These are phyloP conservation scores for Okamejei kenojei DNA, from an alignment of 2,797 vertebrate species.

Conservation along the genomic window DNA sequence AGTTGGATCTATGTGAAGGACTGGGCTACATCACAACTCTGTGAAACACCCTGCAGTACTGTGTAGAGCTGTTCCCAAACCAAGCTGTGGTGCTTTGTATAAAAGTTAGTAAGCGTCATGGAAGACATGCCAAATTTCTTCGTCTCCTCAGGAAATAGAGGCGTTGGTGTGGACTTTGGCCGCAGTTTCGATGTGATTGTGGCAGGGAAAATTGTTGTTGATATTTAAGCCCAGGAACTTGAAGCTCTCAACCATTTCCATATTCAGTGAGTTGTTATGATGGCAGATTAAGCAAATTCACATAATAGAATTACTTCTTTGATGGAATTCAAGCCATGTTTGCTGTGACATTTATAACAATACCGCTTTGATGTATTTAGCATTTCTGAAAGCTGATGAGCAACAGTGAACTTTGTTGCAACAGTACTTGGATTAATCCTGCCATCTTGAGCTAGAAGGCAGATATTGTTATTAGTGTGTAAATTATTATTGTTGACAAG, in stretches of 20 bases:
- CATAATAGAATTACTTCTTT: background rate
- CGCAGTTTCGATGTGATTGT: no score
- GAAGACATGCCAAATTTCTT: no score
- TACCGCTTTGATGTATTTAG: background rate
- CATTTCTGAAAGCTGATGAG: background rate
- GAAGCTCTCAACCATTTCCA: background rate
- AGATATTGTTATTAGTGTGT: background rate
- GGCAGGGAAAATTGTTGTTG: no score
- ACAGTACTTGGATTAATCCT: background rate
- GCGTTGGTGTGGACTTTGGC: no score
- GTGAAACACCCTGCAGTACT: no score
- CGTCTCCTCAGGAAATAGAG: no score
- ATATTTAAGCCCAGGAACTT: no score
- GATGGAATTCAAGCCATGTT: background rate
- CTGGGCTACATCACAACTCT: no score
- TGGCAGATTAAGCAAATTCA: background rate
- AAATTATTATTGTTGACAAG: background rate
- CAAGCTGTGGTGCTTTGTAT: no score
- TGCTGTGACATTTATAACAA: background rate
- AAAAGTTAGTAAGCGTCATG: no score
- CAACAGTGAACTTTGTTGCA: background rate
- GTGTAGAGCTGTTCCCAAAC: no score
- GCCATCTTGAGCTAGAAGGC: background rate
- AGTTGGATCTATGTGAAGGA: no score
- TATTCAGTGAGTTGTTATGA: background rate